Conservation (phyloP, 2,797 vertebrate species). For the Chelidonichthys spinosus region DNA sequence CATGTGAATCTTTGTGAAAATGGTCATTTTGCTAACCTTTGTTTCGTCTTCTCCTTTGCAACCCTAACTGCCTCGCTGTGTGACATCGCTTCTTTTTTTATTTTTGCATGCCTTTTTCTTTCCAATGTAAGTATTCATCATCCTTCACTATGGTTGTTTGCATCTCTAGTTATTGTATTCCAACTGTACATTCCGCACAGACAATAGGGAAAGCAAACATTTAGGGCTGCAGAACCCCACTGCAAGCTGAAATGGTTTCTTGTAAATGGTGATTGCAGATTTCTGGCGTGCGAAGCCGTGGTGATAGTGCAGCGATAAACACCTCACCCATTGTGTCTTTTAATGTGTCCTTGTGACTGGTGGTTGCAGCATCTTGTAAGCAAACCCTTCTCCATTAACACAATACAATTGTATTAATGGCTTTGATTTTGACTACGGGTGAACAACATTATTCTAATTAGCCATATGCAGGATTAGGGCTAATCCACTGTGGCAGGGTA, state of each 20-base stretch:
- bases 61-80: conserved; percentile 68
- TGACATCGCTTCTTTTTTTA: conserved; percentile 78
- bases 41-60: conserved; percentile 73
- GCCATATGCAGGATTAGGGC: conserved; percentile 81
- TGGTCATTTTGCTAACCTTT: conserved; percentile 73
- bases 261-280: background rate
- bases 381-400: conserved; percentile 48
- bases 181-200: background rate
- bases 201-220: background rate
- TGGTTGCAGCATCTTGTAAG: conserved; percentile 35
- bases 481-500: conserved; percentile 81
- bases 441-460: conserved; percentile 85
- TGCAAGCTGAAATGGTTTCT: conserved; percentile 2
- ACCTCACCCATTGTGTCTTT: conserved; percentile 13
- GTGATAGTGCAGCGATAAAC: conserved; percentile 12
- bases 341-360: conserved; percentile 46
- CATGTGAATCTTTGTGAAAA: conserved; percentile 77
- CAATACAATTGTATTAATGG: conserved; percentile 75
- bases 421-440: conserved; percentile 77
- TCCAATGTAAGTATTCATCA: conserved; percentile 83
- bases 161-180: background rate
- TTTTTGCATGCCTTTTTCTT: conserved; percentile 78
- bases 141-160: conserved; percentile 31
- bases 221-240: background rate
- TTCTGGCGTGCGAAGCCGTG: background rate